A percentile compares a stretch with the other conserved stretches of the same genome.
Conservation (phyloP, 1,140 invertebrate genomes). For the Drosophila lowei region DNA sequence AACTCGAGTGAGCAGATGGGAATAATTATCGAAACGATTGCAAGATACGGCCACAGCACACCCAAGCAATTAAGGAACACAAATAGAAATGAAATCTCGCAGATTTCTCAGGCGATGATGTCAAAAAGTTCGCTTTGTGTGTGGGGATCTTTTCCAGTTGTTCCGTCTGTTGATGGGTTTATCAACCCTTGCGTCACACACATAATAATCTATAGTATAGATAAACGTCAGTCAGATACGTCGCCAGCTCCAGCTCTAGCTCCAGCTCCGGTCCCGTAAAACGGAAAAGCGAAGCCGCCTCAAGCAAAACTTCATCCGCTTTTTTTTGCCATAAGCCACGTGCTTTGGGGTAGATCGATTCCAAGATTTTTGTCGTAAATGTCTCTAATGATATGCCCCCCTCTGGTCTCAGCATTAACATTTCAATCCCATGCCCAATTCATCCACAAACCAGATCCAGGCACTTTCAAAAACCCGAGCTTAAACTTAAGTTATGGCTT, state of each 20-base stretch:
- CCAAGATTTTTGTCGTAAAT: too few relatives aligned
- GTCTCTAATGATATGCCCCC: not conserved
- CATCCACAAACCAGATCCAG: not conserved
- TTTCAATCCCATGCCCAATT: not conserved
- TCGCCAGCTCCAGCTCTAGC: too few relatives aligned
- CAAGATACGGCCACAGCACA: slow-evolving; percentile 20
- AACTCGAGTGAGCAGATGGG: slow-evolving; percentile 22
- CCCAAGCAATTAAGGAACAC: slow-evolving; percentile 49
- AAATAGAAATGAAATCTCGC: slow-evolving; percentile 24
- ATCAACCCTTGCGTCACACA: slow-evolving; percentile 37
- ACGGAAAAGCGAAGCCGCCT: too few relatives aligned
- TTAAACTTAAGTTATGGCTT: slow-evolving; percentile 6
- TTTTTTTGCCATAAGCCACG: too few relatives aligned
- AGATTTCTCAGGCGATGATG: slow-evolving; percentile 57
- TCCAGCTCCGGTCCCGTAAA: too few relatives aligned
- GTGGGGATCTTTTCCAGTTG: slow-evolving; percentile 22
- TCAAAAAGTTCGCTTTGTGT: slow-evolving; percentile 45
- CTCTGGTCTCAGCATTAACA: not conserved
- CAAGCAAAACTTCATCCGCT: too few relatives aligned
- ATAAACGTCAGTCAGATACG: not conserved
- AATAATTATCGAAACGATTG: slow-evolving; percentile 54
- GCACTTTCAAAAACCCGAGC: slow-evolving; percentile 24
- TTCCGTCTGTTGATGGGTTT: slow-evolving; percentile 42
- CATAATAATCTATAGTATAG: slow-evolving; percentile 1
- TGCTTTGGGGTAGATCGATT: too few relatives aligned